These are phyloP conservation scores for Cichladusa arquata DNA, from an alignment of 2,113 vertebrate species.

Conservation along the genomic window DNA sequence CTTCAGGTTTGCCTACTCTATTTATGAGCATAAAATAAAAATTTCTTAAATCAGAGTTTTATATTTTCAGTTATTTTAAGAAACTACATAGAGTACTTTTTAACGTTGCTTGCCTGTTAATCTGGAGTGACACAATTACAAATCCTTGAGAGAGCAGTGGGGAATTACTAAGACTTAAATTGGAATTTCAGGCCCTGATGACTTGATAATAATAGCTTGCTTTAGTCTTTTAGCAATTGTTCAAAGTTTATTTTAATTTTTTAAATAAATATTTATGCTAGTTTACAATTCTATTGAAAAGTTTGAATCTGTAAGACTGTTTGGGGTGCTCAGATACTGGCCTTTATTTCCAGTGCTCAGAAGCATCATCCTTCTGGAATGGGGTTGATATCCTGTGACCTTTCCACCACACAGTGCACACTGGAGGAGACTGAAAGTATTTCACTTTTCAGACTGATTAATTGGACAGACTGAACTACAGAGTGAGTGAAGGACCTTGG, in stretches of 20 bases:
- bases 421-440: not conserved
- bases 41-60: not conserved
- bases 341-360: not conserved
- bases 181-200: not conserved
- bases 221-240: not conserved
- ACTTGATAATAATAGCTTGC: not conserved
- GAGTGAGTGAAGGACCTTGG: not conserved
- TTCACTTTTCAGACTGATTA: not conserved
- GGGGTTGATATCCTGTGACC: not conserved
- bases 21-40: not conserved
- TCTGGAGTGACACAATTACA: not conserved
- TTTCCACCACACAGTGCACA: not conserved
- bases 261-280: not conserved
- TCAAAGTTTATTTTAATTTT: not conserved
- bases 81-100: not conserved
- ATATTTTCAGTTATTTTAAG: not conserved
- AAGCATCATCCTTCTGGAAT: not conserved
- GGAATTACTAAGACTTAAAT: not conserved
- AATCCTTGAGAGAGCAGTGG: not conserved
- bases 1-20: not conserved
- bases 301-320: not conserved
- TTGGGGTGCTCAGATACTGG: not conserved
- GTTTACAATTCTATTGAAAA: not conserved
- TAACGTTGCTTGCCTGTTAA: not conserved
- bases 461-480: not conserved